phyloP scores from a whole-genome alignment of 2,888 invertebrate species.

The Calameuta idolon region DNA sequence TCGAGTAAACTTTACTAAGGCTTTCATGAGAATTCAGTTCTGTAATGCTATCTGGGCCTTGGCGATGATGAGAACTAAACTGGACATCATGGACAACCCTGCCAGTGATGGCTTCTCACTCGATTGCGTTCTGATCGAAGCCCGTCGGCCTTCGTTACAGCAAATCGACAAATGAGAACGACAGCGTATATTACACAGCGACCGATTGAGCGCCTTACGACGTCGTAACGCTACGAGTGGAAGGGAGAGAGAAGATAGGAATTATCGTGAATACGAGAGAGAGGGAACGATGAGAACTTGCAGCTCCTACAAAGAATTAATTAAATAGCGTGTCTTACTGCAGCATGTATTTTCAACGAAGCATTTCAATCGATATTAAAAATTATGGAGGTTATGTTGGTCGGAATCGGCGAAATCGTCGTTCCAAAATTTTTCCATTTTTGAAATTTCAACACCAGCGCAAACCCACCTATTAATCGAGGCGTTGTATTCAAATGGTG shows the following conservation, averaged over 20 bases:
- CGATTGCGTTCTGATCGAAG: slow-evolving; percentile 45
- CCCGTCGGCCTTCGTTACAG: neutral
- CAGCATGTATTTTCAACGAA: too few relatives aligned
- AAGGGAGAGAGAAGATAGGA: neutral
- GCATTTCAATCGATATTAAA: too few relatives aligned
- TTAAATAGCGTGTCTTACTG: neutral
- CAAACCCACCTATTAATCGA: too few relatives aligned
- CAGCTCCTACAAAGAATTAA: neutral
- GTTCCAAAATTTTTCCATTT: too few relatives aligned
- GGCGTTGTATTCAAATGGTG: too few relatives aligned
- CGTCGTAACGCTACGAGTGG: neutral
- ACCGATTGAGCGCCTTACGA: neutral
- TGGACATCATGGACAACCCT: slow-evolving; percentile 41
- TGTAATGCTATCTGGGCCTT: too few relatives aligned
- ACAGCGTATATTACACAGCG: neutral
- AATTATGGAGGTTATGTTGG: too few relatives aligned
- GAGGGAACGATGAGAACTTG: neutral
- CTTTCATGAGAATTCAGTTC: neutral
- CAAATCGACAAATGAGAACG: neutral
- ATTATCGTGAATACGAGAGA: neutral
- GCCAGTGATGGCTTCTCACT: slow-evolving; percentile 50
- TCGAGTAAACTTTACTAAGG: neutral
- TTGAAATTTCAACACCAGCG: too few relatives aligned
- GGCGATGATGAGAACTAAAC: slow-evolving; percentile 27
- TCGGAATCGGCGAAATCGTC: too few relatives aligned